phyloP scores from a whole-genome alignment of 2,113 vertebrate genomes.

The Tupaia tana region DNA sequence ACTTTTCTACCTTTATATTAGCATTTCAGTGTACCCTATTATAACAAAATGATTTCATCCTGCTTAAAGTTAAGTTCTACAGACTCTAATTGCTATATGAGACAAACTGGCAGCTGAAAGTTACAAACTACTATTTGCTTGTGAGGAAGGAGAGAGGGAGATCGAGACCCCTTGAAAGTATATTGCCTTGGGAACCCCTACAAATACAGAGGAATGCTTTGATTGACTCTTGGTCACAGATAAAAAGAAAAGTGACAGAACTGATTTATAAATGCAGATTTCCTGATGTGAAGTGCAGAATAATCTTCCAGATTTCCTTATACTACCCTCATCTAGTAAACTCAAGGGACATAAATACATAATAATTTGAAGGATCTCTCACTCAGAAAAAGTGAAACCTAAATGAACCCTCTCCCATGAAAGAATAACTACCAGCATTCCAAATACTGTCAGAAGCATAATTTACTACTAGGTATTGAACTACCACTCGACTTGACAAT shows the following conservation, averaged over 20 bases:
- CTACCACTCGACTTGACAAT: not conserved
- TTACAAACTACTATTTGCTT: not conserved
- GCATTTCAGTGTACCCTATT: not conserved
- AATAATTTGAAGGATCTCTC: not conserved
- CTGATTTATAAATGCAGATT: not conserved
- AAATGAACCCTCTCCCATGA: not conserved
- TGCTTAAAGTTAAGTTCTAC: not conserved
- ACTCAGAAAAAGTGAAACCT: not conserved
- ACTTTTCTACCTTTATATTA: not conserved
- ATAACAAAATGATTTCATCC: not conserved
- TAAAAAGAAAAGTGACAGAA: not conserved
- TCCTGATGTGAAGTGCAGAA: not conserved
- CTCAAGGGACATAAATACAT: not conserved
- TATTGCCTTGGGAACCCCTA: not conserved
- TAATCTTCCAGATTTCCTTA: not conserved
- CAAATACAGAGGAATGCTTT: not conserved
- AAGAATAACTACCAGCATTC: not conserved
- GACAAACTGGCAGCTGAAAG: not conserved
- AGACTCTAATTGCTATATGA: not conserved
- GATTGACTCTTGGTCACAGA: not conserved
- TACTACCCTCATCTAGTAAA: not conserved
- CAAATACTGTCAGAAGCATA: not conserved
- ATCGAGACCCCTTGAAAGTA: not conserved
- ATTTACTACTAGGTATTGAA: not conserved
- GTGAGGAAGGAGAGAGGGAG: not conserved